Evolutionary conservation across 2,888 invertebrate genomes (phyloP).

Genomic region (Epinotia brunnichana): DNA sequence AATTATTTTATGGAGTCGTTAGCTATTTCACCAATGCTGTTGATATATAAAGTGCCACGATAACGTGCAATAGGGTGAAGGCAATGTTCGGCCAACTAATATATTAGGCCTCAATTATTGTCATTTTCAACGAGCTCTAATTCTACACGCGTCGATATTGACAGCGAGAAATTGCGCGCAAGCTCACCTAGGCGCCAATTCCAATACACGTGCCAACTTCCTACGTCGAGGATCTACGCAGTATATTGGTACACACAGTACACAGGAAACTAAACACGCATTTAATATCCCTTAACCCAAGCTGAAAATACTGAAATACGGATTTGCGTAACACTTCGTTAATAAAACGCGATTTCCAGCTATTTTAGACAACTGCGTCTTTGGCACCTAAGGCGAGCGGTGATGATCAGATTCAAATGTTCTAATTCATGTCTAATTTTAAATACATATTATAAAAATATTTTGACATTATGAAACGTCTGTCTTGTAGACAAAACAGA

Average conservation of each 20-base stretch:
- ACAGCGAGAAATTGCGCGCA: conserved; percentile 58
- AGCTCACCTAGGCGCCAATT: conserved; percentile 59
- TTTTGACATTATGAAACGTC: conserved; percentile 31
- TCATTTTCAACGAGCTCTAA: conserved; percentile 33
- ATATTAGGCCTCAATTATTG: conserved; percentile 22
- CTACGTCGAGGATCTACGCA: conserved; percentile 55
- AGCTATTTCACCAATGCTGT: neutral
- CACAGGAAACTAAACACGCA: conserved; percentile 70
- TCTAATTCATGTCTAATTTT: conserved; percentile 46
- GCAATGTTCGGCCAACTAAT: neutral
- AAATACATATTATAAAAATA: conserved; percentile 33
- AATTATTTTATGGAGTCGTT: neutral
- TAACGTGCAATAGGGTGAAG: neutral
- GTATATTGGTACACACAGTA: conserved; percentile 35
- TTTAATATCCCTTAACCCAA: conserved; percentile 54
- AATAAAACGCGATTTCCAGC: conserved; percentile 61
- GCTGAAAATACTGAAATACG: conserved; percentile 59
- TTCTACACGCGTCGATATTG: conserved; percentile 65
- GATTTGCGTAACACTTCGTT: conserved; percentile 65
- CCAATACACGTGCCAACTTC: conserved; percentile 69
- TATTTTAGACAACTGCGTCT: conserved; percentile 75
- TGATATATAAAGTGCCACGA: neutral
- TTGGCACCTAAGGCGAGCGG: conserved; percentile 65
- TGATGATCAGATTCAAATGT: conserved; percentile 55
- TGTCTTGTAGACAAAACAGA: conserved; percentile 25